Conservation (phyloP, 2,888 invertebrate genomes). For the Ormia ochracea region DNA sequence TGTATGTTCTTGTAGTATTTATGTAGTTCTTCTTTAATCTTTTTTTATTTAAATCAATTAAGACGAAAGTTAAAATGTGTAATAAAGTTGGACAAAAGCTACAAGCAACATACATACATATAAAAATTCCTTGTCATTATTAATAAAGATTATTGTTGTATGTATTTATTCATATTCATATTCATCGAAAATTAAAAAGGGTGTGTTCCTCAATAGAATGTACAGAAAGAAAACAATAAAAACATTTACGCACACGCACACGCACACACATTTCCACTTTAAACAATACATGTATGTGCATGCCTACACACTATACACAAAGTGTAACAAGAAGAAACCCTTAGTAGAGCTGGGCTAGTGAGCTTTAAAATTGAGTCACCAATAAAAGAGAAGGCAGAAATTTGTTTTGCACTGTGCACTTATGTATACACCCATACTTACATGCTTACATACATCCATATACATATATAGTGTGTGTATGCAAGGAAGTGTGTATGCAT, state of each 20-base stretch:
- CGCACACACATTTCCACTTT: background rate
- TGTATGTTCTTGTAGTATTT: too few relatives aligned
- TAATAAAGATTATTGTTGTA: conserved; percentile 35
- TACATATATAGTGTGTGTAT: too few relatives aligned
- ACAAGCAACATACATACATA: background rate
- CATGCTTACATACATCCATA: too few relatives aligned
- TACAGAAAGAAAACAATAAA: conserved; percentile 11
- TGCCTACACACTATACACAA: background rate
- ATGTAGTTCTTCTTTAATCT: conserved; percentile 7
- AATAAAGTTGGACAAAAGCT: conserved; percentile 5
- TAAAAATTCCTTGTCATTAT: conserved; percentile 30
- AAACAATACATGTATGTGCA: too few relatives aligned
- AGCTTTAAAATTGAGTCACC: conserved; percentile 27
- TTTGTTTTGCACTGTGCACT: too few relatives aligned
- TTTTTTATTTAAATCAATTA: conserved; percentile 36
- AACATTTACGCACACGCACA: background rate
- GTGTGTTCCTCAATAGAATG: conserved; percentile 45
- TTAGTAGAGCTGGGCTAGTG: conserved; percentile 14
- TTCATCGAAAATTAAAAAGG: conserved; percentile 49
- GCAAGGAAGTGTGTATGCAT: too few relatives aligned
- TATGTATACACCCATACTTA: background rate
- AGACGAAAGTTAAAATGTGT: background rate
- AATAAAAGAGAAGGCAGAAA: background rate
- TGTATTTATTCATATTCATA: too few relatives aligned
- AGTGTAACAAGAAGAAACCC: background rate